Evolutionary conservation across 2,888 invertebrate species (phyloP), one percentile per base, ranked within the genome.

Genomic region (Pomacea canaliculata): DNA sequence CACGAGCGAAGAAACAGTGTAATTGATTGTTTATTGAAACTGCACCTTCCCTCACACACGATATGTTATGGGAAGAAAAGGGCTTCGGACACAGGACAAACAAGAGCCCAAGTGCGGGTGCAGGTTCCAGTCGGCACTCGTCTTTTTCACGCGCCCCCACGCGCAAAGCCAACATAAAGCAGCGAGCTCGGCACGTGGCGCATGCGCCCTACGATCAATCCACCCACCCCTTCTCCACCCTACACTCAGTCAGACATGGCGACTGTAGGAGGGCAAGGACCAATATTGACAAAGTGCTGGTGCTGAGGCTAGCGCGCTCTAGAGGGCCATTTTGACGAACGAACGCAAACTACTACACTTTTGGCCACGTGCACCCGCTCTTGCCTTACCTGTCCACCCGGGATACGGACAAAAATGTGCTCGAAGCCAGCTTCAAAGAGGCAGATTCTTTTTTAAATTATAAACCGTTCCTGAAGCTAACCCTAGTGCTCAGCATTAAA

Each of bases 251-350:
- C 16, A 8, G 51, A 56, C 51, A 56, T 16, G 16, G 51, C 10
- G 51, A 56, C 51, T 56, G 16, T 13, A 56, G 51, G 51, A 49
- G 19, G 16, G 5, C 27, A 27, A 7, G 70, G 59, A 60, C n/a
- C 70, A 70, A 70, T 70, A 70, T 70, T 70, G 70, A 70, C 70
- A 70, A 19, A 27, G 59, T 27, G 27, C 60, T 12, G 7, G 56
- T 10, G 18, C 27, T 5, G 18, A 23, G 68, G 60, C 60, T 56
- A 23, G 23, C 51, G 70, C 70, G 18, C 56, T 18, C 37, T 70
- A 56, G 70, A 59, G 70, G 63, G 71, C 70, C 70, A 70, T 70
- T 70, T 70, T 60, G 19, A 56, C 59, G 59, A 70, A n/a, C n/a
- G 70, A 56, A 59, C 27, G 70, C 60, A 70, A 70, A 70, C 70